Evolutionary conservation across 2,797 vertebrate species (phyloP), one percentile per base, ranked within the genome.

Genomic region (Sebastes jordani): DNA sequence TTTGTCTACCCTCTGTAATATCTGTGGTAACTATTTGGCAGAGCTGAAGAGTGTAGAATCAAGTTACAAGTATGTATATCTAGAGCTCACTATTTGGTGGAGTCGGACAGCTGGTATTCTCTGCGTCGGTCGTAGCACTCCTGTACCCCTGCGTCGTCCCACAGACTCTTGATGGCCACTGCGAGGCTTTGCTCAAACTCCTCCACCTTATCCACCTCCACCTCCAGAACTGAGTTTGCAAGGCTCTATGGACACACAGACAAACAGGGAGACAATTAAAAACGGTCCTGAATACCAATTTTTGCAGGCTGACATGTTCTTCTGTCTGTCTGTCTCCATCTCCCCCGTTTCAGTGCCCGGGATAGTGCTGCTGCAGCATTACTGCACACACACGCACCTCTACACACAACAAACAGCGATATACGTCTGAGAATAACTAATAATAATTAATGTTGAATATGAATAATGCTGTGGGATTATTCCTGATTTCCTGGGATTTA

Each of bases 91-190:
- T 97, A 96, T 91, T 97, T 97, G 83, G 96, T 93, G 16, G 96
- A 97, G 87, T 97, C 96, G 0, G 96, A 97, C 79, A 97, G 94
- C 90, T 99, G 96, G 81, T 96, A 97, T 61, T 97, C 96, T 68
- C 96, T 91, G 71, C 95, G 87, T 13, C 97, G 94, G 27, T 96
- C 91, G 0, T 97, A 98, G 77, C 96, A 97, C 70, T 97, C 94
- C 93, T 96, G 96, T 76, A 97, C 94, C 27, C 96, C 96, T 0
- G 74, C 65, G 23, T 98, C 97, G 0, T 85, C 74, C 96, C 97
- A 98, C 52, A 98, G 94, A 70, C 91, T 93, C 82, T 90, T 93
- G 80, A 97, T 93, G 78, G 94, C 96, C 49, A 81, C 90, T 7
- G 84, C 91, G 4, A 96, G 92, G 58, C 84, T 86, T 74, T 78